These are phyloP conservation scores for Caenorhabditis afra DNA, from an alignment of 2,888 invertebrate genomes.

Conservation along the genomic window DNA sequence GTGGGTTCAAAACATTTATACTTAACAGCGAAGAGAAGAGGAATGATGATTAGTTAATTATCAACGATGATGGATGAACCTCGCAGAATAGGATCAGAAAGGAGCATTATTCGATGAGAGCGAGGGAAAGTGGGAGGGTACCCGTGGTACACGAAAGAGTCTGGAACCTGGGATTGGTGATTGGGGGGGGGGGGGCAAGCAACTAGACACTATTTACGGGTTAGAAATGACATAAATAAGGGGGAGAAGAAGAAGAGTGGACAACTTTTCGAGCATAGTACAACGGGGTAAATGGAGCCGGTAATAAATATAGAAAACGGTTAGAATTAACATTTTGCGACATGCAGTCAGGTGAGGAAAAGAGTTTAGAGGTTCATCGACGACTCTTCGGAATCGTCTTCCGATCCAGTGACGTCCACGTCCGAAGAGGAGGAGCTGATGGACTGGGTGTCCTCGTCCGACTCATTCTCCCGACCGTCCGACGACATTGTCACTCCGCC, in stretches of 20 bases:
- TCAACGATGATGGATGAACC: slow-evolving; percentile 36
- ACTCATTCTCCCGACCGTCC: slow-evolving; percentile 11
- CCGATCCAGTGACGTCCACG: slow-evolving; percentile 1
- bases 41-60: slow-evolving; percentile 51
- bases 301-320: slow-evolving; percentile 16
- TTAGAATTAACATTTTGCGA: slow-evolving; percentile 34
- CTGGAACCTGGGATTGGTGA: too few relatives aligned
- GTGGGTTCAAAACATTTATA: slow-evolving; percentile 47
- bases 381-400: slow-evolving; percentile 11
- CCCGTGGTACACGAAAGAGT: slow-evolving; percentile 43
- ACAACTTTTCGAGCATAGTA: slow-evolving; percentile 44
- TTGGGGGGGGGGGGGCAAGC: slow-evolving; percentile 12
- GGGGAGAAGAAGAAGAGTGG: slow-evolving; percentile 10
- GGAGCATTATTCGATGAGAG: slow-evolving; percentile 10
- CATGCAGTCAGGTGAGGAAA: slow-evolving; percentile 4
- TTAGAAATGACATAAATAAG: slow-evolving; percentile 43
- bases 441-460: slow-evolving; percentile 36
- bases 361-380: slow-evolving; percentile 7
- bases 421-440: slow-evolving; percentile 22
- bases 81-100: slow-evolving; percentile 8
- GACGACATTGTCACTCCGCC: slow-evolving; percentile 22
- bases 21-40: slow-evolving; percentile 43
- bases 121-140: slow-evolving; percentile 17
- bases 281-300: slow-evolving; percentile 8
- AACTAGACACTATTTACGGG: slow-evolving; percentile 42